Percentiles rank a stretch among this genome's conserved stretches.
These are phyloP conservation scores for Tor tambroides DNA, from an alignment of 2,113 vertebrate species.

Conservation along the genomic window DNA sequence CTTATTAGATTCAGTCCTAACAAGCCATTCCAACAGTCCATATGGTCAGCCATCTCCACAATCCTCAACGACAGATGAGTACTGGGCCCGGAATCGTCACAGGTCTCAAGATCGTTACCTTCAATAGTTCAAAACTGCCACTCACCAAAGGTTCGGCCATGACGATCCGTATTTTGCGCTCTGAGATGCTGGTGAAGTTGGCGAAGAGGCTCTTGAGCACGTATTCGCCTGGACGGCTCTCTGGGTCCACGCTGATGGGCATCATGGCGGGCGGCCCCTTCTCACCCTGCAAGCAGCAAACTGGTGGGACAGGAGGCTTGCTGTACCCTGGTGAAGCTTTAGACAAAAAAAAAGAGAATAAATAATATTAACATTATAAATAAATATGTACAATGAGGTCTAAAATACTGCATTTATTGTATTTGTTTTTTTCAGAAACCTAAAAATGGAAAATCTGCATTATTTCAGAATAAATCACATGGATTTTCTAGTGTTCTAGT, in stretches of 20 bases:
- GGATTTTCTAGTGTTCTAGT: neutral
- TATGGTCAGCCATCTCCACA: neutral
- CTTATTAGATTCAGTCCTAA: neutral
- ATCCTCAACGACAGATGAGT: neutral
- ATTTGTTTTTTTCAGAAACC: neutral
- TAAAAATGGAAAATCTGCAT: neutral
- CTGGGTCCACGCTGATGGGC: constrained; percentile 91
- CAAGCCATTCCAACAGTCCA: neutral
- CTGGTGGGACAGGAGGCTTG: constrained; percentile 87
- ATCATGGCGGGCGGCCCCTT: constrained; percentile 90
- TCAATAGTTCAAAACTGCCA: constrained; percentile 42
- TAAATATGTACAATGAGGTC: neutral
- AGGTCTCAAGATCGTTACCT: neutral
- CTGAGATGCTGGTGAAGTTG: constrained; percentile 91
- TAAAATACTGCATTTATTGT: neutral
- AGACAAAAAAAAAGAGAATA: constrained; percentile 31
- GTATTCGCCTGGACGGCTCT: constrained; percentile 96
- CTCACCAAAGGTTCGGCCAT: constrained; percentile 98
- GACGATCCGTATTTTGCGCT: constrained; percentile 94
- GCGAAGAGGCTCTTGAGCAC: constrained; percentile 96
- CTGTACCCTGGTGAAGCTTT: constrained; percentile 93
- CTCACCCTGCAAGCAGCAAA: constrained; percentile 85
- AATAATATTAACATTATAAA: constrained; percentile 10
- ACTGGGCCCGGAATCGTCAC: neutral
- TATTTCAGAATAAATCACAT: neutral